Evolutionary conservation across 2,888 invertebrate species (phyloP).

Genomic region (Sabellastarte sp.): DNA sequence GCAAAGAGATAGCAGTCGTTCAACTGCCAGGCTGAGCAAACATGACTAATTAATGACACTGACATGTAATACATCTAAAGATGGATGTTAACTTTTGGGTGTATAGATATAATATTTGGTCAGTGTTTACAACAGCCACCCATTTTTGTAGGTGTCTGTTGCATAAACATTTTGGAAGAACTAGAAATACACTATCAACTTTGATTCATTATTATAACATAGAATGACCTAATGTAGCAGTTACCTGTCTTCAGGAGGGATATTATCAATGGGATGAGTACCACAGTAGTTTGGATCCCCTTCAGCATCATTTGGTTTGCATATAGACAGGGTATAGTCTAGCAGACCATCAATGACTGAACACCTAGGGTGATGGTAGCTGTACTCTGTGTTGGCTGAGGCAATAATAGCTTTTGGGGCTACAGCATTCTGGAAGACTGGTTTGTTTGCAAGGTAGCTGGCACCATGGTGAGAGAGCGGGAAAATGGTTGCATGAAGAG

Average conservation of each 20-base stretch:
- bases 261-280: neutral
- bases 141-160: too few relatives aligned
- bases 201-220: too few relatives aligned
- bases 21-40: too few relatives aligned
- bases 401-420: constrained; percentile 20
- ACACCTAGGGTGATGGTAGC: constrained; percentile 24
- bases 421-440: constrained; percentile 12
- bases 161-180: too few relatives aligned
- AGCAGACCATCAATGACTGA: constrained; percentile 15
- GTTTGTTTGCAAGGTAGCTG: constrained; percentile 22
- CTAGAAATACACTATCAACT: too few relatives aligned
- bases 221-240: too few relatives aligned
- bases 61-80: too few relatives aligned
- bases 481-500: constrained; percentile 15
- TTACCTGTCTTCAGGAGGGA: neutral
- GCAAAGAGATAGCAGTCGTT: too few relatives aligned
- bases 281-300: neutral
- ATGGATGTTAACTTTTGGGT: too few relatives aligned
- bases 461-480: constrained; percentile 27
- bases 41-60: too few relatives aligned
- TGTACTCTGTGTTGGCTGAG: constrained; percentile 19
- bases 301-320: constrained; percentile 6
- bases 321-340: constrained; percentile 3
- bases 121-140: too few relatives aligned
- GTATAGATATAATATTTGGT: too few relatives aligned